Evolutionary conservation across 2,797 vertebrate genomes (phyloP).

Genomic region (Hippoglossus hippoglossus): DNA sequence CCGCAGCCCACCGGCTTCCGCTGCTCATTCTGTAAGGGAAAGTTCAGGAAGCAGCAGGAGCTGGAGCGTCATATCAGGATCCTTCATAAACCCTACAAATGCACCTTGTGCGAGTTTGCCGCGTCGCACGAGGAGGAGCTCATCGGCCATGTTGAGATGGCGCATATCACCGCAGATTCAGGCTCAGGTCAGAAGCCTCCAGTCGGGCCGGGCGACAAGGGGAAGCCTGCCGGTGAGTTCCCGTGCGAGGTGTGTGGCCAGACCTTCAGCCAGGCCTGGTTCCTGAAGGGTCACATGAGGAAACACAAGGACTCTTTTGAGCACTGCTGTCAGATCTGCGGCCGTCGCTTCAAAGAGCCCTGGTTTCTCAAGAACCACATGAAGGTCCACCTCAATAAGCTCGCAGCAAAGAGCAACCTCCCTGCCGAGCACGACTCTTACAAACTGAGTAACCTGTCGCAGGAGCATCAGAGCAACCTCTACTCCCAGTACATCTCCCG

Average conservation of each 20-base stretch:
- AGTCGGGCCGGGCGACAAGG: conserved; percentile 78
- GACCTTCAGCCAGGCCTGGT: conserved; percentile 99
- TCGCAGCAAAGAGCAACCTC: conserved; percentile 93
- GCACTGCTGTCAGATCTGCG: conserved; percentile 98
- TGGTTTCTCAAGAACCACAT: conserved; percentile 99
- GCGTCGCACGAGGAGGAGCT: conserved; percentile 98
- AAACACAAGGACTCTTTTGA: conserved; percentile 99
- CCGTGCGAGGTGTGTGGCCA: conserved; percentile 97
- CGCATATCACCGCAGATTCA: conserved; percentile 94
- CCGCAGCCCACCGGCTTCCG: conserved; percentile 89
- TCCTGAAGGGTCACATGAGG: conserved; percentile 99
- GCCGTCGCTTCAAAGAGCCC: conserved; percentile 98
- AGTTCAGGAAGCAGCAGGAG: conserved; percentile 98
- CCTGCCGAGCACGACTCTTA: conserved; percentile 87
- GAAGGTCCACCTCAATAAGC: conserved; percentile 99
- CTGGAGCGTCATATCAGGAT: conserved; percentile 98
- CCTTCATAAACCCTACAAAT: conserved; percentile 99
- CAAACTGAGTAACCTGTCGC: conserved; percentile 87
- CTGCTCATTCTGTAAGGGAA: conserved; percentile 98
- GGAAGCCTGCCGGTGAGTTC: conserved; percentile 91
- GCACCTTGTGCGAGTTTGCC: conserved; percentile 97
- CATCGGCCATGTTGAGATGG: conserved; percentile 96
- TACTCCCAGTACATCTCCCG: conserved; percentile 96
- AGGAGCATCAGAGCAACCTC: conserved; percentile 91
- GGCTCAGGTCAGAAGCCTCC: conserved; percentile 88